Evolutionary conservation across 2,888 invertebrate species (phyloP).

Genomic region (Idaea aversata): DNA sequence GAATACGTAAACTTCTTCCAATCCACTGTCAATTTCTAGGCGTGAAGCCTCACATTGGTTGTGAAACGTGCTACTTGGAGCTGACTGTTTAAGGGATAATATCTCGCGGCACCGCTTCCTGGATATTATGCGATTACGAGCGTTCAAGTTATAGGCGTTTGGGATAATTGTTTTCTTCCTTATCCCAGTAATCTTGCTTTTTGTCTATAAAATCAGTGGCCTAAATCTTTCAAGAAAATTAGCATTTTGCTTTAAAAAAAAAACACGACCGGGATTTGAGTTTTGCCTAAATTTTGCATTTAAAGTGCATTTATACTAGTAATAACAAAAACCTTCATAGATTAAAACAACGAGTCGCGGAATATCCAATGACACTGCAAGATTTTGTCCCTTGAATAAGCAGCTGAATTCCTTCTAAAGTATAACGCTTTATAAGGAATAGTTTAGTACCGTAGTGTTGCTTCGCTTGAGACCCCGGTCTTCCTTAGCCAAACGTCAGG

Average conservation of each 20-base stretch:
- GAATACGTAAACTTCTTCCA: conserved; percentile 69
- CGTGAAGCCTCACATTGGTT: conserved; percentile 76
- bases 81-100: neutral
- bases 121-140: neutral
- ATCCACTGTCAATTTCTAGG: conserved; percentile 73
- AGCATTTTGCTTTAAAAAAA: too few relatives aligned
- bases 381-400: neutral
- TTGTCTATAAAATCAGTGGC: conserved; percentile 30
- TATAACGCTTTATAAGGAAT: conserved; percentile 49
- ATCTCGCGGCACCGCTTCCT: neutral
- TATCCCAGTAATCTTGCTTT: conserved; percentile 42
- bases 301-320: too few relatives aligned
- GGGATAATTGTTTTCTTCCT: too few relatives aligned
- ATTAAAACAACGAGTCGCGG: neutral
- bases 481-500: conserved; percentile 71
- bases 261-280: too few relatives aligned
- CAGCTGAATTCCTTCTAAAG: conserved; percentile 1
- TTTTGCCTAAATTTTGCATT: too few relatives aligned
- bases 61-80: conserved; percentile 73
- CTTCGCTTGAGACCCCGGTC: conserved; percentile 74
- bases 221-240: neutral
- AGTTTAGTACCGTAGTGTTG: conserved; percentile 67
- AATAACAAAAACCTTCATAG: too few relatives aligned
- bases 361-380: neutral
- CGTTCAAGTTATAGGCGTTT: neutral